A percentile compares a stretch with the other conserved stretches of the same genome.
Conservation (phyloP, 2,888 invertebrate genomes). For the Coelopa pilipes region DNA sequence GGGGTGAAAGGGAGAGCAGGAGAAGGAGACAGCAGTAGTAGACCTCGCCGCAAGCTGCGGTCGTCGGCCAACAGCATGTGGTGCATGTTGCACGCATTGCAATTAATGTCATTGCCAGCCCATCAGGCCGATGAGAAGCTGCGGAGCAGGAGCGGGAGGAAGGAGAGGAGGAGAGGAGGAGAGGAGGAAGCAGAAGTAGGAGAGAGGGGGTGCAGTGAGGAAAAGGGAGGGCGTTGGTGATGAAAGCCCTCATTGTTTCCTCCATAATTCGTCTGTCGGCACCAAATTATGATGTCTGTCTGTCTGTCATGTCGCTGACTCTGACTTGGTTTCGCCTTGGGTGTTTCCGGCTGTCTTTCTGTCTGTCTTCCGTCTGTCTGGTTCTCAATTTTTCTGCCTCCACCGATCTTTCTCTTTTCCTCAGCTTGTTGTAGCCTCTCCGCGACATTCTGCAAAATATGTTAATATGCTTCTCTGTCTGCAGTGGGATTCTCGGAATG, state of each 20-base stretch:
- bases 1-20: no score
- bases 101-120: conserved; percentile 39
- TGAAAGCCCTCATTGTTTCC: conserved; percentile 1
- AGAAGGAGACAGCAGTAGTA: no score
- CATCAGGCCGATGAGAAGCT: not conserved
- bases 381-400: no score
- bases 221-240: not conserved
- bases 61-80: conserved; percentile 35
- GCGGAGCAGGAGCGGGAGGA: not conserved
- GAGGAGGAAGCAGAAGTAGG: not conserved
- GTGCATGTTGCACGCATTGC: conserved; percentile 44
- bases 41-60: not conserved
- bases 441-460: no score
- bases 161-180: not conserved
- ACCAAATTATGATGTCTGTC: conserved; percentile 1
- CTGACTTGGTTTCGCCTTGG: not conserved
- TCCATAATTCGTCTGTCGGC: not conserved
- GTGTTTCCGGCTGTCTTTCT: not conserved
- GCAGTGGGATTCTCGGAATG: no score
- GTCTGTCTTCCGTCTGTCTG: not conserved
- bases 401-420: no score
- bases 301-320: not conserved
- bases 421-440: no score
- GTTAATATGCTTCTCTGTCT: no score
- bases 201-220: not conserved